Base-by-base conservation (phyloP, 2,113 vertebrate genomes). In the Fregetta grallaria region DNA sequence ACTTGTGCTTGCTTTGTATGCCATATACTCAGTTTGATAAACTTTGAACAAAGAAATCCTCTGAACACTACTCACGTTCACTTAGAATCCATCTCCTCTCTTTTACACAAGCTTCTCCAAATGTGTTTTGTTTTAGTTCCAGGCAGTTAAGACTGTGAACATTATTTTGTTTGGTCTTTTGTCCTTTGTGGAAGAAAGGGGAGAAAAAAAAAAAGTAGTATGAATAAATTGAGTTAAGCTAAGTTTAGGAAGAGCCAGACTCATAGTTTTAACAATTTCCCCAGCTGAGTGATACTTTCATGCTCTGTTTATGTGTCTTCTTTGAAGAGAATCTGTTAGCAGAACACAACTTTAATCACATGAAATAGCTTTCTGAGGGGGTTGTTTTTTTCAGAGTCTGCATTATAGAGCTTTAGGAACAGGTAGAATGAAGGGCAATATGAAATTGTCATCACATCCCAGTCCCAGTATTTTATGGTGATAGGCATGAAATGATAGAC, bases 101-200 rank as follows among this genome's bases (percentile, higher is more conserved):
- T 85, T 90, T 65, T n/a, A 56, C n/a, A 53, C 58, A 88, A 87
- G 36, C 62, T 74, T 76, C 61, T 67, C 44, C 0, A 1, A 84
- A 67, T 55, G 42, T 61, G 29, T 38, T 92, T 92, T 92, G 34
- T 26, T 92, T 83, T 74, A 52, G 52, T 92, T 92, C 68, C 55
- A 84, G 78, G 44, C 44, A 63, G 32, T 73, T 94, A 58, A 80
- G 84, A 58, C 58, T 82, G 10, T 86, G 79, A 84, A 89, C 17
- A 26, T 85, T 72, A n/a, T 74, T 87, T 94, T 59, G 20, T 55
- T 96, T 92, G 76, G n/a, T 86, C 67, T 91, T 92, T 86, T 86
- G 58, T 79, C 30, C 30, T 86, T 86, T 59, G 32, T 55, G 23
- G 20, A 73, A 71, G 29, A 73, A 86, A 91, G 4, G 18, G 29